These are phyloP conservation scores for Drosophila fulvimacula DNA, from an alignment of 2,888 invertebrate genomes.

Conservation along the genomic window DNA sequence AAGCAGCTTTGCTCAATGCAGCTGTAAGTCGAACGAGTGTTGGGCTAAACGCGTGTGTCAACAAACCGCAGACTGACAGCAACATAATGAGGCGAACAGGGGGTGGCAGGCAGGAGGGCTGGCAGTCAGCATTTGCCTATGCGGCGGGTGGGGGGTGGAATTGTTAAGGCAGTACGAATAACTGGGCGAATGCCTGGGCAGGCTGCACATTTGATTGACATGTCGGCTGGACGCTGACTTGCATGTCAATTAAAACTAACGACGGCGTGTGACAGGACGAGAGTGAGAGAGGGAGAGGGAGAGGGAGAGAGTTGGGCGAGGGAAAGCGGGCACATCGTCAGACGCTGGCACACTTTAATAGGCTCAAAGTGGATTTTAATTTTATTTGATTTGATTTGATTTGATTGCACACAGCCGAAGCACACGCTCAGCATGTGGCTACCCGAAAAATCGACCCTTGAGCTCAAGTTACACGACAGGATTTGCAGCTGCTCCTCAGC, in stretches of 20 bases:
- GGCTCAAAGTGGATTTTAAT: slow-evolving; percentile 84
- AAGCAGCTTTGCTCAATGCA: slow-evolving; percentile 9
- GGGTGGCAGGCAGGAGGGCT: slow-evolving; percentile 8
- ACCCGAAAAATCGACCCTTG: slow-evolving; percentile 44
- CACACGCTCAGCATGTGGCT: slow-evolving; percentile 65
- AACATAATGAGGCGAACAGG: slow-evolving; percentile 61
- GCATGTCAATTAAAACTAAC: slow-evolving; percentile 83
- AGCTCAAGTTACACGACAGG: slow-evolving; percentile 69
- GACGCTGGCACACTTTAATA: slow-evolving; percentile 78
- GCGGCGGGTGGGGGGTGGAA: slow-evolving; percentile 28
- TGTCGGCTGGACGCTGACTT: slow-evolving; percentile 84
- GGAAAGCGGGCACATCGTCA: background rate
- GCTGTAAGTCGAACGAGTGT: slow-evolving; percentile 35
- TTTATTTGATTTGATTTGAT: slow-evolving; percentile 81
- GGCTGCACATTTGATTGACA: slow-evolving; percentile 82
- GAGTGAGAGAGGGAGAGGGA: too few relatives aligned
- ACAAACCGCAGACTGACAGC: slow-evolving; percentile 67
- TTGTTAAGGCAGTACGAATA: slow-evolving; percentile 7
- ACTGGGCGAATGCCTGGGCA: slow-evolving; percentile 14
- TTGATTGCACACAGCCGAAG: slow-evolving; percentile 65
- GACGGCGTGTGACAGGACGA: slow-evolving; percentile 60
- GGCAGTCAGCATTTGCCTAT: slow-evolving; percentile 6
- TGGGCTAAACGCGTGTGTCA: slow-evolving; percentile 59
- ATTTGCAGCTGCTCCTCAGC: slow-evolving; percentile 39
- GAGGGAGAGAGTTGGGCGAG: too few relatives aligned